These are phyloP conservation scores for Conops quadrifasciatus DNA, from an alignment of 2,888 invertebrate species.

Conservation along the genomic window DNA sequence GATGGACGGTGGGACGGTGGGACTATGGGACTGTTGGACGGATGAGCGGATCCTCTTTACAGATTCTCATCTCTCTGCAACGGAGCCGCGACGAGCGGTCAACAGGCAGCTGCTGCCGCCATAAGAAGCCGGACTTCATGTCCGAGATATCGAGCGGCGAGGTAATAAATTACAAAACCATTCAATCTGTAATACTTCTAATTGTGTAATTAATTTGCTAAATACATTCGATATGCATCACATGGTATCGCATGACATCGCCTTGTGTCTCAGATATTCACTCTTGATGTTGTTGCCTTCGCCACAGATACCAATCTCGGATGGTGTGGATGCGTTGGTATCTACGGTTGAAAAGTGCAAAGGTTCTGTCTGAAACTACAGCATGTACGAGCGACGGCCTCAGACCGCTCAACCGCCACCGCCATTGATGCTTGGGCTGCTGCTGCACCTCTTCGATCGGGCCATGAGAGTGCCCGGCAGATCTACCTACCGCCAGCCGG, in stretches of 20 bases:
- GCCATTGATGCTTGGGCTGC: not conserved
- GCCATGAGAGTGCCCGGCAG: not conserved
- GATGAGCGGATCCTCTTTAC: slow-evolving; percentile 19
- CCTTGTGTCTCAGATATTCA: not conserved
- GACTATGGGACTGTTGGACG: too few relatives aligned
- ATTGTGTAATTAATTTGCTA: slow-evolving; percentile 36
- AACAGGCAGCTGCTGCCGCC: not conserved
- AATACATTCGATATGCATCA: slow-evolving; percentile 30
- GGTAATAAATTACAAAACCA: slow-evolving; percentile 34
- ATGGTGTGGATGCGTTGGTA: slow-evolving; percentile 1
- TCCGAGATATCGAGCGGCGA: slow-evolving; percentile 23
- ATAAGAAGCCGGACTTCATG: slow-evolving; percentile 29
- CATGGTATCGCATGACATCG: not conserved
- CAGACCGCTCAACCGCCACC: not conserved
- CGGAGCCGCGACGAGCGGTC: not conserved
- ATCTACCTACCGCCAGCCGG: not conserved
- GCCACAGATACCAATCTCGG: not conserved
- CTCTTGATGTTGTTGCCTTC: not conserved
- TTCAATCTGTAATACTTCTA: slow-evolving; percentile 30
- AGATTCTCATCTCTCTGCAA: slow-evolving; percentile 16
- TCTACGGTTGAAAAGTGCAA: slow-evolving; percentile 14
- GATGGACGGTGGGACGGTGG: not conserved
- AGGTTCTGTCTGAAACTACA: slow-evolving; percentile 1
- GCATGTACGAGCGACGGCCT: not conserved
- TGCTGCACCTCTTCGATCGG: not conserved